These are phyloP conservation scores for Picathartes gymnocephalus DNA, from an alignment of 2,113 vertebrate genomes.

Conservation along the genomic window DNA sequence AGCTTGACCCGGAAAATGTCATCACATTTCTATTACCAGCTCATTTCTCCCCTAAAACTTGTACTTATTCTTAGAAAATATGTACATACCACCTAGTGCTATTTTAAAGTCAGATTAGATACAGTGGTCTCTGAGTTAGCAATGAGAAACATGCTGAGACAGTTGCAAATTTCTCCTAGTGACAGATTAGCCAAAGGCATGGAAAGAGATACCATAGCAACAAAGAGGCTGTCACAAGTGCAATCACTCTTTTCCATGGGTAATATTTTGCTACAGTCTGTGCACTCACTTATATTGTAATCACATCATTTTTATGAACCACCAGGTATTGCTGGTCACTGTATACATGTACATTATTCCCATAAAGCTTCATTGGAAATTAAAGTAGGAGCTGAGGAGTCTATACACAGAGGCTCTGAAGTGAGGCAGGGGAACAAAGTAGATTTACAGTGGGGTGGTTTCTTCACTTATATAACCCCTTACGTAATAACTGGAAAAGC, in stretches of 20 bases:
- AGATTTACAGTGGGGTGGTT: not conserved
- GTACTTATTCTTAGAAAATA: not conserved
- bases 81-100: not conserved
- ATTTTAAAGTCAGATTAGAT: conserved; percentile 2
- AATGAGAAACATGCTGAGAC: conserved; percentile 31
- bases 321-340: not conserved
- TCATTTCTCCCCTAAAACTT: not conserved
- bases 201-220: conserved; percentile 35
- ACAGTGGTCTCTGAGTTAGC: not conserved
- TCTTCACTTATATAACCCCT: not conserved
- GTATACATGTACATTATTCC: not conserved
- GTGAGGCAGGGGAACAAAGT: not conserved
- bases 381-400: not conserved
- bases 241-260: conserved; percentile 6
- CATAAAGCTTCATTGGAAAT: not conserved
- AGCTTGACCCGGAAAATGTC: not conserved
- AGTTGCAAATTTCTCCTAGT: conserved; percentile 22
- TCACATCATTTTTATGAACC: not conserved
- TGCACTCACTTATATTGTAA: not conserved
- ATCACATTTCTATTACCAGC: not conserved
- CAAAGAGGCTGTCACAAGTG: conserved; percentile 8
- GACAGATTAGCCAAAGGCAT: conserved; percentile 41
- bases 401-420: not conserved
- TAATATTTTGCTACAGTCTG: conserved; percentile 15
- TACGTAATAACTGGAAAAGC: not conserved